Conservation (phyloP, 2,113 vertebrate species). For the Crypturellus undulatus region DNA sequence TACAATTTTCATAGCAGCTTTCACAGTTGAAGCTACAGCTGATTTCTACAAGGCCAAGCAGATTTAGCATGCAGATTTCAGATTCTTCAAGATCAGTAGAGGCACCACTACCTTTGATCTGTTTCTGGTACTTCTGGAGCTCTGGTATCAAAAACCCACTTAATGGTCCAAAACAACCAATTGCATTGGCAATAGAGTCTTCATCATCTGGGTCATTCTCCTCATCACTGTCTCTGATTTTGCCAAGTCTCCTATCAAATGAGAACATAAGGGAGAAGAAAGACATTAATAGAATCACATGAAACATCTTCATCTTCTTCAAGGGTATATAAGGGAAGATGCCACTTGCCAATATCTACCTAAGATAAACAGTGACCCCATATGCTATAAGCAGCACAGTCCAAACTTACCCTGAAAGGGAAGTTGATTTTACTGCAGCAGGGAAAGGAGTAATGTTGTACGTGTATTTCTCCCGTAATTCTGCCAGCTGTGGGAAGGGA, state of each 20-base stretch:
- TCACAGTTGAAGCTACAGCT: neutral
- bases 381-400: neutral
- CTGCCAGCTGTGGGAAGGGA: constrained; percentile 95
- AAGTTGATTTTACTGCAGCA: constrained; percentile 85
- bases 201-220: constrained; percentile 93
- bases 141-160: constrained; percentile 93
- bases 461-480: constrained; percentile 97
- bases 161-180: constrained; percentile 94
- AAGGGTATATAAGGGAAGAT: neutral
- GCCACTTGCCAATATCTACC: neutral
- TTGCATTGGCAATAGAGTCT: constrained; percentile 86
- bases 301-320: neutral
- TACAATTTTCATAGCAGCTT: neutral
- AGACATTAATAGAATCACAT: neutral
- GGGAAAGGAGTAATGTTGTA: constrained; percentile 99
- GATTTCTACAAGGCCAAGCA: neutral
- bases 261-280: constrained; percentile 8
- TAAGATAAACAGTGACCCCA: neutral
- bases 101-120: constrained; percentile 87
- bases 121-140: constrained; percentile 92
- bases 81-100: neutral
- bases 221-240: constrained; percentile 91
- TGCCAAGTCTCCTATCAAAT: constrained; percentile 78
- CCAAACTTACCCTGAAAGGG: constrained; percentile 85
- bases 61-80: neutral